Base-by-base conservation (phyloP, 2,797 vertebrate genomes). In the Silurus lanzhouensis region DNA sequence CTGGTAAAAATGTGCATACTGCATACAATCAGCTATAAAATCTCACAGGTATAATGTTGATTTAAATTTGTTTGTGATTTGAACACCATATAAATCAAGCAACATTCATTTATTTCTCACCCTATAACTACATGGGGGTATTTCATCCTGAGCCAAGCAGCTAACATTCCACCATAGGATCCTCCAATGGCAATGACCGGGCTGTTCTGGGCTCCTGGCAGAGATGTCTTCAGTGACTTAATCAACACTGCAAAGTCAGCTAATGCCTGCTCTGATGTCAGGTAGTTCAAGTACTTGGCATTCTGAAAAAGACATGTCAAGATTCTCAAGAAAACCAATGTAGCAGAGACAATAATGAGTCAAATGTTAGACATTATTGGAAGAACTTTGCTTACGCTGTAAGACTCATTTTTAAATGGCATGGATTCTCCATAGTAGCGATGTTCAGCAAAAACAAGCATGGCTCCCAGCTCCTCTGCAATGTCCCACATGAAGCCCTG, bases 401-500 rank as follows among this genome's bases (percentile, higher is more conserved):
- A 98, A 46, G 98, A 97, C 8, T 95, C 94, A n/a, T 94, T 91
- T 90, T 97, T 97, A 91, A 97, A 99, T 3, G 98, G 98, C 89
- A 99, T 90, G 0, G 98, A 99, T 83, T 98, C 95, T 87, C 98
- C 98, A 80, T 99, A 99, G 91, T 99, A 99, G 57, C 98, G 94
- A 86, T 99, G 98, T 85, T 99, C 98, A 83, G 97, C 98, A 95
- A 99, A 99, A 74, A 99, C 95, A 91, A 99, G 91, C 96, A 99
- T 95, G 86, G 98, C 97, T 46, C 95, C 95, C 85, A 99, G 89
- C 85, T 97, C 96, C 92, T 96, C 96, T 1, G 97, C 97, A 76
- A 94, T 90, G 85, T 99, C 96, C 98, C 98, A 99, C 97, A 99
- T 98, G 93, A 99, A 98, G 81, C 98, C 98, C 98, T 99, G 9